A percentile compares a stretch with the other conserved stretches of the same genome.
Conservation (phyloP, 2,797 vertebrate genomes). For the Pogoniulus pusillus region DNA sequence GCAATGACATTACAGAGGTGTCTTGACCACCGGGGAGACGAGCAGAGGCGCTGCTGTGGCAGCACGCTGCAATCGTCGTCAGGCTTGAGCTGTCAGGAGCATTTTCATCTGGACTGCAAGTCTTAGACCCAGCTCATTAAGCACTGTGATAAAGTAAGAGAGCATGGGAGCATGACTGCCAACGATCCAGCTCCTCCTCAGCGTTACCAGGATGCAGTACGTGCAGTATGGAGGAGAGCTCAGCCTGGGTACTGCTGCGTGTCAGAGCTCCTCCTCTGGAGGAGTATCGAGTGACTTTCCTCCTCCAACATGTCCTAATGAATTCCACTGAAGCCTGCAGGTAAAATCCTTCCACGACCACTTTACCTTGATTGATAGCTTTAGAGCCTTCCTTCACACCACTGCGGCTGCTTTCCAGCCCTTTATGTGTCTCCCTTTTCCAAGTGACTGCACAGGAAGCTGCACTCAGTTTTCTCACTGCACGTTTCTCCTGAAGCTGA, state of each 20-base stretch:
- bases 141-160: background rate
- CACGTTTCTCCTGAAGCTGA: constrained; percentile 44
- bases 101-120: background rate
- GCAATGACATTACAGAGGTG: background rate
- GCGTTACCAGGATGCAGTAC: background rate
- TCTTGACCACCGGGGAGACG: background rate
- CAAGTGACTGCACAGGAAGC: constrained; percentile 38
- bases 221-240: background rate
- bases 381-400: background rate
- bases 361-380: constrained; percentile 24
- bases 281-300: background rate
- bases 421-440: constrained; percentile 2
- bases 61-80: background rate
- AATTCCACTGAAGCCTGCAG: constrained; percentile 45
- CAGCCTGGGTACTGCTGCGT: background rate
- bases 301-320: background rate
- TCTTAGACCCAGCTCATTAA: background rate
- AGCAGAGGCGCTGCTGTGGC: background rate
- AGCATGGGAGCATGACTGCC: background rate
- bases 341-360: constrained; percentile 10
- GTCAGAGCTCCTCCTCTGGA: constrained; percentile 33
- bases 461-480: background rate
- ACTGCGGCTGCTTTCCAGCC: background rate
- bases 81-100: background rate
- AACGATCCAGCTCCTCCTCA: background rate